Evolutionary conservation across 2,113 vertebrate species (phyloP).

Genomic region (Polypterus bichir): DNA sequence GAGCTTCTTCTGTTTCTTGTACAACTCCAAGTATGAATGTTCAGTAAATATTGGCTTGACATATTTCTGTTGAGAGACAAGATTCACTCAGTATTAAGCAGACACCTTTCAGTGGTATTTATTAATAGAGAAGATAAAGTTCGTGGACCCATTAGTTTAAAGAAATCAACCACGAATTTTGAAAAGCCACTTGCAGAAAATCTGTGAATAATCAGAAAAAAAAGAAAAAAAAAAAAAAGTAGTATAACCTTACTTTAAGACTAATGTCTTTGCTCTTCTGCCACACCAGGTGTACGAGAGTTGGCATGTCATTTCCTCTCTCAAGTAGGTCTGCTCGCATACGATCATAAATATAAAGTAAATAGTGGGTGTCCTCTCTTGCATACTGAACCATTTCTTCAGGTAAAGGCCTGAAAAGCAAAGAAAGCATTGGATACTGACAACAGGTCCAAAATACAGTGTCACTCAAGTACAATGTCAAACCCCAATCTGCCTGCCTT

Average conservation of each 20-base stretch:
- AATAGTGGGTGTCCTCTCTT: slow-evolving; percentile 81
- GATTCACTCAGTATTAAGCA: not conserved
- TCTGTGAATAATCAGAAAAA: too few species aligned
- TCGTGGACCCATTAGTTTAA: too few species aligned
- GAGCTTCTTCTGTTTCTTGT: slow-evolving; percentile 76
- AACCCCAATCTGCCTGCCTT: not conserved
- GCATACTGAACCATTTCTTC: slow-evolving; percentile 87
- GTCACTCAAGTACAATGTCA: not conserved
- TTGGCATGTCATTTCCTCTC: slow-evolving; percentile 48
- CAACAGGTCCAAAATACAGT: not conserved
- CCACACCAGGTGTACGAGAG: slow-evolving; percentile 74
- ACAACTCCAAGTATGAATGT: slow-evolving; percentile 83
- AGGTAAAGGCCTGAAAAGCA: slow-evolving; percentile 64
- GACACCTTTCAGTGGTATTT: not conserved
- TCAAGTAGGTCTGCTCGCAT: slow-evolving; percentile 64
- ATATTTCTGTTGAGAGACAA: slow-evolving; percentile 62
- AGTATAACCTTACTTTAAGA: slow-evolving; percentile 63
- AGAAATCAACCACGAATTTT: too few species aligned
- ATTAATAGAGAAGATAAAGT: too few species aligned
- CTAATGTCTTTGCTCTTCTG: slow-evolving; percentile 77
- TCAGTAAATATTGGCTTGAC: slow-evolving; percentile 83
- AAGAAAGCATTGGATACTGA: not conserved
- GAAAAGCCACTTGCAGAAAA: too few species aligned
- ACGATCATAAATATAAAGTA: slow-evolving; percentile 83
- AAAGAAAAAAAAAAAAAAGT: too few species aligned